Percentiles rank a stretch among this genome's conserved stretches.
These are phyloP conservation scores for Nomada ruficornis DNA, from an alignment of 2,888 invertebrate genomes.

Conservation along the genomic window DNA sequence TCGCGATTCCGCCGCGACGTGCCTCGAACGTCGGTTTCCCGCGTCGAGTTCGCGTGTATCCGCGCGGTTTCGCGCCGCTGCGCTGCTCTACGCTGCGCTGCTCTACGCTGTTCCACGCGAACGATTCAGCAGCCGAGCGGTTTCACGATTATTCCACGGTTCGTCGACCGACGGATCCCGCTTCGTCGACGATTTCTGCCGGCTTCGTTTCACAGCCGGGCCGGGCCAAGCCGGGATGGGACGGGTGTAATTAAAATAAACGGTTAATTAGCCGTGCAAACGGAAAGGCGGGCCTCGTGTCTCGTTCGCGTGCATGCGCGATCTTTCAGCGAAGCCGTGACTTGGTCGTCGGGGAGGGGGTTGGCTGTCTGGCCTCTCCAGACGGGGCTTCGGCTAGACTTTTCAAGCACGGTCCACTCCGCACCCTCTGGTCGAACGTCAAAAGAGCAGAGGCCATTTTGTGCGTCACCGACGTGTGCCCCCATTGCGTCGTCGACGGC, in stretches of 20 bases:
- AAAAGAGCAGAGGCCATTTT: conserved; percentile 70
- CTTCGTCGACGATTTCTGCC: conserved; percentile 17
- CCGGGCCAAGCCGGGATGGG: too few species aligned
- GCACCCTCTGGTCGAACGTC: conserved; percentile 61
- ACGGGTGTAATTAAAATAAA: conserved; percentile 59
- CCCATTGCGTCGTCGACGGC: conserved; percentile 8
- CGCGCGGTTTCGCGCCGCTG: not conserved
- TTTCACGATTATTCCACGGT: conserved; percentile 41
- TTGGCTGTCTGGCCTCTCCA: conserved; percentile 27
- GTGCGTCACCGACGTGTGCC: conserved; percentile 36
- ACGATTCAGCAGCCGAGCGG: conserved; percentile 9
- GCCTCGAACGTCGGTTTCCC: not conserved
- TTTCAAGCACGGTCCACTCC: conserved; percentile 30
- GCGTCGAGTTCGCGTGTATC: conserved; percentile 5
- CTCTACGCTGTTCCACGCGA: conserved; percentile 10
- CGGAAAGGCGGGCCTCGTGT: not conserved
- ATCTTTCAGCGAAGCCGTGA: conserved; percentile 4
- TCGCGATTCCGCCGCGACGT: not conserved
- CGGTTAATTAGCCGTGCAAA: conserved; percentile 55
- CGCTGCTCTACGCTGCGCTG: not conserved
- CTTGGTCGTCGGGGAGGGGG: not conserved
- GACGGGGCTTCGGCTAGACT: conserved; percentile 36
- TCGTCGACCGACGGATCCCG: conserved; percentile 14
- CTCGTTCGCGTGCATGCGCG: conserved; percentile 2
- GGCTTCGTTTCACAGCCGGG: not conserved